A percentile compares a stretch with the other conserved stretches of the same genome.
These are phyloP conservation scores for Rhabdomys pumilio DNA, from an alignment of 2,797 vertebrate species.

Conservation along the genomic window DNA sequence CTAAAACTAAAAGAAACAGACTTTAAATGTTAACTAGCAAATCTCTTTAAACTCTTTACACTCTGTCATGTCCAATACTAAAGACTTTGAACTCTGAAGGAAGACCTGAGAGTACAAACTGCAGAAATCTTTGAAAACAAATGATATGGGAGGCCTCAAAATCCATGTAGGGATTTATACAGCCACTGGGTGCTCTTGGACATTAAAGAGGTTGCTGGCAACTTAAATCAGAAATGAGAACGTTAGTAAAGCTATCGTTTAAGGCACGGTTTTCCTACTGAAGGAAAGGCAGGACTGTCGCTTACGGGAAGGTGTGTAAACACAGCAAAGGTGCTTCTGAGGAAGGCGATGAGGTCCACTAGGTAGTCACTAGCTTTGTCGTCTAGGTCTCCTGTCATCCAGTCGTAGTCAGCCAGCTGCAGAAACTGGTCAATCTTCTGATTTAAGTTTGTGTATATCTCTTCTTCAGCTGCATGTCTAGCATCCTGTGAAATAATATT, in stretches of 20 bases:
- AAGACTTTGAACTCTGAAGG: conserved; percentile 3
- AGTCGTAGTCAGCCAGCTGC: conserved; percentile 98
- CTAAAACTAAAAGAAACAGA: conserved; percentile 13
- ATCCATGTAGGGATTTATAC: not conserved
- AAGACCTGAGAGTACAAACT: conserved; percentile 20
- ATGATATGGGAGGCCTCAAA: not conserved
- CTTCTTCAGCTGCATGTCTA: conserved; percentile 96
- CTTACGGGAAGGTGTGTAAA: conserved; percentile 98
- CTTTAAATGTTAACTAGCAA: conserved; percentile 51
- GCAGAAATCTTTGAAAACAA: conserved; percentile 51
- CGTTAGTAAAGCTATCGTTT: conserved; percentile 20
- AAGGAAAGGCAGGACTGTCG: not conserved
- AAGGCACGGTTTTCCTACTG: not conserved
- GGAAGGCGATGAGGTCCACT: conserved; percentile 96
- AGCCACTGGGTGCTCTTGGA: not conserved
- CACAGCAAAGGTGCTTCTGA: conserved; percentile 97
- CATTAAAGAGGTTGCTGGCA: not conserved
- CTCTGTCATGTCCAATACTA: conserved; percentile 7
- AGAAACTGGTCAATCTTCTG: conserved; percentile 99
- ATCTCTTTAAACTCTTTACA: conserved; percentile 53
- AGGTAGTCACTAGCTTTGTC: conserved; percentile 94
- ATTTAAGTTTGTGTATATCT: conserved; percentile 98
- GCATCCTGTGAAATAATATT: conserved; percentile 91
- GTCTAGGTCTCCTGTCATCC: conserved; percentile 91
- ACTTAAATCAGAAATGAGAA: conserved; percentile 37